Percentiles rank a stretch among this genome's conserved stretches.
Conservation (phyloP, 2,888 invertebrate genomes). For the Metalampra italica region DNA sequence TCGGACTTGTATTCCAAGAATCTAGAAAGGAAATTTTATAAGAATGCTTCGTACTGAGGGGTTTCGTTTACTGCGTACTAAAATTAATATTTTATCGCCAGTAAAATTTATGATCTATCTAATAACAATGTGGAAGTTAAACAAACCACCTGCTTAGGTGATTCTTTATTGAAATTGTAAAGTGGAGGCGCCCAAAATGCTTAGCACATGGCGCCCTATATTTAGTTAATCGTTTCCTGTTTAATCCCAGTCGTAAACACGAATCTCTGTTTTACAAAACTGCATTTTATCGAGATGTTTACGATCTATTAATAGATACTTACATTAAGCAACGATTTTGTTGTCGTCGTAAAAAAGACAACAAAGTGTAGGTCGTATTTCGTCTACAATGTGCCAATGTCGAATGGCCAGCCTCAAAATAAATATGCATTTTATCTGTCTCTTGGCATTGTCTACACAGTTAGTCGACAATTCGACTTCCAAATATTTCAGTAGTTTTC, state of each 20-base stretch:
- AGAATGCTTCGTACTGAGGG: too few relatives aligned
- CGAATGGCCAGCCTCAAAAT: too few relatives aligned
- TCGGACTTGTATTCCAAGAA: too few relatives aligned
- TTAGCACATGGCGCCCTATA: slow-evolving; percentile 56
- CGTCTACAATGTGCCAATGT: too few relatives aligned
- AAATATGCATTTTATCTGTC: too few relatives aligned
- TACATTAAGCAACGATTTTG: background rate
- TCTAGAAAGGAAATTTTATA: too few relatives aligned
- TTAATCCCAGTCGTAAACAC: slow-evolving; percentile 38
- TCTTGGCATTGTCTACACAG: too few relatives aligned
- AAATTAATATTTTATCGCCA: background rate
- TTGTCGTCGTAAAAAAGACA: background rate
- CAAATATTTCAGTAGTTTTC: too few relatives aligned
- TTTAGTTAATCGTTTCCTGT: slow-evolving; percentile 59
- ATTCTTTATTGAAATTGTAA: slow-evolving; percentile 24
- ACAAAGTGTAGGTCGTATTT: too few relatives aligned
- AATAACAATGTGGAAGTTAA: background rate
- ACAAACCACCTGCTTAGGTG: slow-evolving; percentile 38
- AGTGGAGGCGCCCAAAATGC: slow-evolving; percentile 33
- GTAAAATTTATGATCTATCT: background rate
- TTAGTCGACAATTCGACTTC: too few relatives aligned
- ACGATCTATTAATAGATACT: slow-evolving; percentile 14
- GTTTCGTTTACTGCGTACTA: too few relatives aligned
- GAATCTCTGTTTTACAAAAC: slow-evolving; percentile 21
- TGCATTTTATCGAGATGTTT: slow-evolving; percentile 24